These are phyloP conservation scores for Drosophila mettleri DNA, from an alignment of 2,888 invertebrate species.

Conservation along the genomic window DNA sequence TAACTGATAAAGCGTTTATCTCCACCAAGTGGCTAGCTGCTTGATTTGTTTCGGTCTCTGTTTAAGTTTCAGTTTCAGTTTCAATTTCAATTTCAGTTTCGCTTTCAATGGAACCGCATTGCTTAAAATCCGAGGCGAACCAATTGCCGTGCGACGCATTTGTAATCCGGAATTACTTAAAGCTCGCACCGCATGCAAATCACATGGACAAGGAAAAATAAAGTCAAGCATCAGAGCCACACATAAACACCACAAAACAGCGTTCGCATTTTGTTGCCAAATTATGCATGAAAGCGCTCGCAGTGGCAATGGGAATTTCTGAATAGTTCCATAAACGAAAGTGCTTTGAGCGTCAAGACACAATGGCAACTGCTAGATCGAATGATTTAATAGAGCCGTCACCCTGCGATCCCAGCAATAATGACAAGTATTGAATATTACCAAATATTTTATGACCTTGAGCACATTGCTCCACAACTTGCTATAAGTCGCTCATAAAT, in stretches of 20 bases:
- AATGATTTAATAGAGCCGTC: slow-evolving; percentile 6
- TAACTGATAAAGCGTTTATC: slow-evolving; percentile 37
- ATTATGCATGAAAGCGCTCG: slow-evolving; percentile 52
- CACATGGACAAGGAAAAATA: slow-evolving; percentile 13
- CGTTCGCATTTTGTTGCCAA: slow-evolving; percentile 21
- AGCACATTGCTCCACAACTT: neutral
- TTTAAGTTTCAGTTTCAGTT: slow-evolving; percentile 5
- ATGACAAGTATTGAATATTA: neutral
- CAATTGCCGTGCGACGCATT: slow-evolving; percentile 47
- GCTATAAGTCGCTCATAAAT: neutral
- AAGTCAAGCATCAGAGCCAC: slow-evolving; percentile 26
- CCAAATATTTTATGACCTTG: neutral
- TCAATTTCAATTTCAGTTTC: slow-evolving; percentile 43
- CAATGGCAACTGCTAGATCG: neutral
- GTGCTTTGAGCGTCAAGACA: slow-evolving; percentile 18
- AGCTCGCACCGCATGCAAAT: slow-evolving; percentile 50
- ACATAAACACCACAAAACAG: slow-evolving; percentile 30
- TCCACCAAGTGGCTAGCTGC: slow-evolving; percentile 16
- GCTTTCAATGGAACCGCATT: slow-evolving; percentile 45
- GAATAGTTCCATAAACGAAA: slow-evolving; percentile 36
- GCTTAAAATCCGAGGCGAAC: slow-evolving; percentile 22
- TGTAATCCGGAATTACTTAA: slow-evolving; percentile 46
- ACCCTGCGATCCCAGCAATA: neutral
- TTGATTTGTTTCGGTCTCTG: slow-evolving; percentile 5
- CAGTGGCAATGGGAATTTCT: slow-evolving; percentile 50